phyloP scores from a whole-genome alignment of 1,140 invertebrate genomes.

The Drosophila funebris region DNA sequence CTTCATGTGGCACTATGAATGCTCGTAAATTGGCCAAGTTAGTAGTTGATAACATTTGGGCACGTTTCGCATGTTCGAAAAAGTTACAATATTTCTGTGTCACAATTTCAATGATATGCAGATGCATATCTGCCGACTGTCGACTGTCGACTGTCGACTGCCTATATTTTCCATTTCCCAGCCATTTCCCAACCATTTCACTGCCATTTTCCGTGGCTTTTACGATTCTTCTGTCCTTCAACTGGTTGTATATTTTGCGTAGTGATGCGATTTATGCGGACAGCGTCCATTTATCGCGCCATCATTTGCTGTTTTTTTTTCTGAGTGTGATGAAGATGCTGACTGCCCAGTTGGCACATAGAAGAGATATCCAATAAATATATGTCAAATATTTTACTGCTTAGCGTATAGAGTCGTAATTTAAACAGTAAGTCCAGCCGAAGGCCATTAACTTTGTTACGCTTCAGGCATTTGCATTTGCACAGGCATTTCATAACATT shows the following conservation, averaged over 20 bases:
- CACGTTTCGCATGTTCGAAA: slow-evolving; percentile 53
- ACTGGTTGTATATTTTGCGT: slow-evolving; percentile 33
- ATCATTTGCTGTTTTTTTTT: slow-evolving; percentile 48
- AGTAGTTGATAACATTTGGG: slow-evolving; percentile 48
- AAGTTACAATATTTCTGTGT: slow-evolving; percentile 44
- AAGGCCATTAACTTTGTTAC: slow-evolving; percentile 31
- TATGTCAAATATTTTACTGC: slow-evolving; percentile 68
- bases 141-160: neutral
- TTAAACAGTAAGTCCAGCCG: slow-evolving; percentile 24
- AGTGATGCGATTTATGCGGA: slow-evolving; percentile 67
- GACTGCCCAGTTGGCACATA: neutral
- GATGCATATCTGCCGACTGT: slow-evolving; percentile 56
- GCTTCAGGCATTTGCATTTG: slow-evolving; percentile 20
- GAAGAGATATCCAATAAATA: slow-evolving; percentile 44
- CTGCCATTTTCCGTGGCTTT: slow-evolving; percentile 44
- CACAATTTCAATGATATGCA: slow-evolving; percentile 73
- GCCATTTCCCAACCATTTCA: slow-evolving; percentile 9
- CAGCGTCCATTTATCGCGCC: slow-evolving; percentile 73
- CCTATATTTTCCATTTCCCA: slow-evolving; percentile 21
- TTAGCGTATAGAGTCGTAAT: slow-evolving; percentile 27
- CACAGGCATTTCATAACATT: slow-evolving; percentile 17
- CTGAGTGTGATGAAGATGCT: neutral
- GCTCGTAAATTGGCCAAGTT: slow-evolving; percentile 58
- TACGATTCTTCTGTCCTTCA: slow-evolving; percentile 53
- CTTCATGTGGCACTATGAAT: slow-evolving; percentile 36